phyloP scores from a whole-genome alignment of 2,797 vertebrate genomes.

The Coreius guichenoti region DNA sequence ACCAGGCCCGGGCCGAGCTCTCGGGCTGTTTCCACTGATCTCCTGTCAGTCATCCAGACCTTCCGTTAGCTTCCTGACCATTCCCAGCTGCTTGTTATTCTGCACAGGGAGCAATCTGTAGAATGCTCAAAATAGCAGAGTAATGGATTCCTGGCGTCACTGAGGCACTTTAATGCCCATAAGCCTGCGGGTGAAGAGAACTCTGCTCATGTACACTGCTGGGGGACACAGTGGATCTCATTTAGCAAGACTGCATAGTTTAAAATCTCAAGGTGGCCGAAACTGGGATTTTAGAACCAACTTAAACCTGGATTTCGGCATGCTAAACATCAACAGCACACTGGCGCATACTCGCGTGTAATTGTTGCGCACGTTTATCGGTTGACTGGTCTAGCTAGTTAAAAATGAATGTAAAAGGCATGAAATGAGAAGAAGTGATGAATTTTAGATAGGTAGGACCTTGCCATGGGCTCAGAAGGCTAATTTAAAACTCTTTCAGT shows the following conservation, averaged over 20 bases:
- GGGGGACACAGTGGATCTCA: constrained; percentile 43
- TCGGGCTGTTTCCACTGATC: constrained; percentile 41
- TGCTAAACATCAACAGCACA: constrained; percentile 10
- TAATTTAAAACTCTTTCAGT: constrained; percentile 44
- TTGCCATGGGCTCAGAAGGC: constrained; percentile 10
- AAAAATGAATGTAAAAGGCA: constrained; percentile 40
- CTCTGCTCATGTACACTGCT: constrained; percentile 41
- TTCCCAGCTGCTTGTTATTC: constrained; percentile 50
- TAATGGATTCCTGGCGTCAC: constrained; percentile 46
- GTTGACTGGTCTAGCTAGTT: constrained; percentile 12
- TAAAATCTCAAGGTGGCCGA: constrained; percentile 16
- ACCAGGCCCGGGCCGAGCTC: constrained; percentile 10
- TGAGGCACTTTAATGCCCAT: constrained; percentile 43
- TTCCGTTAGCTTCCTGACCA: constrained; percentile 36
- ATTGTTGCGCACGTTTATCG: background rate
- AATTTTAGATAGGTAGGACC: constrained; percentile 36
- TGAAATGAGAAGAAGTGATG: constrained; percentile 30
- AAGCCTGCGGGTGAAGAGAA: constrained; percentile 38
- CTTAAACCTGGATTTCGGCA: constrained; percentile 30
- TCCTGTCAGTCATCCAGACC: constrained; percentile 46
- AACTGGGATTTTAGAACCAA: background rate
- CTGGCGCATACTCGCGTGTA: background rate
- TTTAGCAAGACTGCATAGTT: constrained; percentile 42
- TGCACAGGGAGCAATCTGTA: constrained; percentile 49
- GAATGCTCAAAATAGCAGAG: constrained; percentile 43